phyloP scores from a whole-genome alignment of 2,888 invertebrate species.

The Callimorpha dominula region DNA sequence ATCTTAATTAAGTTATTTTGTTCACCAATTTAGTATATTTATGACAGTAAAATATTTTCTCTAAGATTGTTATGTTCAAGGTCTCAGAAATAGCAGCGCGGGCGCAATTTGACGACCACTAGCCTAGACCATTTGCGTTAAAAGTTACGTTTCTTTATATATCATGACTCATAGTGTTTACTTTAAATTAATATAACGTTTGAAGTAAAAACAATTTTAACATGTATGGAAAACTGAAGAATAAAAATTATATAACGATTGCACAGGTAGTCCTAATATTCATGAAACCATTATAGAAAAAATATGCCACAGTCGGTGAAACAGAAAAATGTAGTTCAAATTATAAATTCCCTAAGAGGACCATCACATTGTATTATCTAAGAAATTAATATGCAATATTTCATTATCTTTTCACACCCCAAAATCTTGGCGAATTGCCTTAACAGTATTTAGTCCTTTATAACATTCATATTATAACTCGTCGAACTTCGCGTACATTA shows the following conservation, averaged over 20 bases:
- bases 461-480: not conserved
- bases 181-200: not conserved
- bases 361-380: conserved; percentile 2
- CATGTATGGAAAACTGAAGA: not conserved
- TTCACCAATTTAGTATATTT: not conserved
- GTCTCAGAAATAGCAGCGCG: not conserved
- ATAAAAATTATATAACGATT: not conserved
- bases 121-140: not conserved
- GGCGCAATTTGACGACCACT: not conserved
- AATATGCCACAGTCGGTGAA: not conserved
- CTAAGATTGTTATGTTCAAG: not conserved
- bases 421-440: not conserved
- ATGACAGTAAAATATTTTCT: not conserved
- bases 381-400: conserved; percentile 2
- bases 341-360: not conserved
- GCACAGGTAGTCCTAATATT: not conserved
- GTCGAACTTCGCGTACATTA: not conserved
- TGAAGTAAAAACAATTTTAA: not conserved
- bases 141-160: not conserved
- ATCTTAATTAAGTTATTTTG: not conserved
- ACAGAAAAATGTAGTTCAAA: not conserved
- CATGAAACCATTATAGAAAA: not conserved
- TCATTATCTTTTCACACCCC: not conserved
- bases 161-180: not conserved
- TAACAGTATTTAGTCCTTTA: not conserved